Evolutionary conservation across 2,113 vertebrate species (phyloP).

Genomic region (Odobenus rosmarus): DNA sequence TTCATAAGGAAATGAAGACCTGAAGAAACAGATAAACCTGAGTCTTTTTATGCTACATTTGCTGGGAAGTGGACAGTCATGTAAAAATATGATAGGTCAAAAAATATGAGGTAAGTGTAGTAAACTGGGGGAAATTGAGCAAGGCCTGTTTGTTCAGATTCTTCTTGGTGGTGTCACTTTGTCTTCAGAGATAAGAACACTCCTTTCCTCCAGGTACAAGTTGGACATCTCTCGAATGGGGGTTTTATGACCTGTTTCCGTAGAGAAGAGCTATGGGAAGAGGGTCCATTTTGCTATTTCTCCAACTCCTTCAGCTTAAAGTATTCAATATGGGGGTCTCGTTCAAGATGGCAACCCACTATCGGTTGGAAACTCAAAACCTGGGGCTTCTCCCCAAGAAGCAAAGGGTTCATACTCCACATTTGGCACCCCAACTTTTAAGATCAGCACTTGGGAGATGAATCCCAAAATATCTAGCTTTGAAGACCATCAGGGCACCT

Average conservation of each 20-base stretch:
- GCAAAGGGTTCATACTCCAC: fast-evolving
- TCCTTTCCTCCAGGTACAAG: not conserved
- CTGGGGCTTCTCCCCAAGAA: not conserved
- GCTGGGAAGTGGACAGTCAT: not conserved
- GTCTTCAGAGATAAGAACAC: not conserved
- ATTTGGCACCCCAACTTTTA: not conserved
- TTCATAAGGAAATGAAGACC: not conserved
- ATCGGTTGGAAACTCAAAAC: not conserved
- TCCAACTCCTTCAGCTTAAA: not conserved
- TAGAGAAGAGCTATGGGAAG: not conserved
- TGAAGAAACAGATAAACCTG: not conserved
- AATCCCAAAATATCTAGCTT: not conserved
- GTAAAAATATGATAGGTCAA: not conserved
- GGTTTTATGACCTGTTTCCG: not conserved
- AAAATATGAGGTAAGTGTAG: not conserved
- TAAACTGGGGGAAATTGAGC: not conserved
- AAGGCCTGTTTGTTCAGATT: not conserved
- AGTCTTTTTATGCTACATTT: not conserved
- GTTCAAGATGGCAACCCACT: not conserved
- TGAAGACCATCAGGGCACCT: not conserved
- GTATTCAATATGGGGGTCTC: not conserved
- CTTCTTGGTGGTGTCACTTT: not conserved
- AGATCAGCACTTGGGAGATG: not conserved
- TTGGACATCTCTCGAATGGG: fast-evolving
- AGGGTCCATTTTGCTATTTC: not conserved